Percentiles rank a stretch among this genome's conserved stretches.
These are phyloP conservation scores for Hapalemur alaotrensis DNA, from an alignment of 2,797 vertebrate species.

Conservation along the genomic window DNA sequence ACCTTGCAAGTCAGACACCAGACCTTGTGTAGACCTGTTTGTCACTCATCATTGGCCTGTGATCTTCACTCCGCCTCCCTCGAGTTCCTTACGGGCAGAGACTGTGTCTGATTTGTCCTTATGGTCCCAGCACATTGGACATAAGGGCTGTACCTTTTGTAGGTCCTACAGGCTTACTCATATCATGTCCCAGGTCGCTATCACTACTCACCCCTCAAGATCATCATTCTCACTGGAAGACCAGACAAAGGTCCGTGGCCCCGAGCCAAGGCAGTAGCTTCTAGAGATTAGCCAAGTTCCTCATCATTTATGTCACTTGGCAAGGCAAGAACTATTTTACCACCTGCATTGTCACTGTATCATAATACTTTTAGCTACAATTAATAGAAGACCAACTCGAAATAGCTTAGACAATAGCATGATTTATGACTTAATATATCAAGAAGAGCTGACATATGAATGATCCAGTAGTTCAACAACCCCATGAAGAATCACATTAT, in stretches of 20 bases:
- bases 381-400: background rate
- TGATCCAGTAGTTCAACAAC: background rate
- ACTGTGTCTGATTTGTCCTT: background rate
- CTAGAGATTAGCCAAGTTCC: background rate
- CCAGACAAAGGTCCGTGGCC: background rate
- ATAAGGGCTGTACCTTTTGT: background rate
- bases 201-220: background rate
- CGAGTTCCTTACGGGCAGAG: background rate
- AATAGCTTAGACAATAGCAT: background rate
- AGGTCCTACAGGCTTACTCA: background rate
- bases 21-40: background rate
- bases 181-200: background rate
- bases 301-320: background rate
- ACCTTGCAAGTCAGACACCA: background rate
- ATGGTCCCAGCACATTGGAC: background rate
- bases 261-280: background rate
- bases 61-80: background rate
- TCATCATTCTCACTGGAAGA: background rate
- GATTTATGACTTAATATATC: background rate
- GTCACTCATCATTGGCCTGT: background rate
- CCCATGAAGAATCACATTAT: background rate
- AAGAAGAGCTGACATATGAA: background rate
- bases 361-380: background rate
- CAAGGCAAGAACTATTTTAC: background rate
- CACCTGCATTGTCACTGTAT: background rate